Evolutionary conservation across 2,888 invertebrate genomes (phyloP).

Genomic region (Temnothorax ravouxi): DNA sequence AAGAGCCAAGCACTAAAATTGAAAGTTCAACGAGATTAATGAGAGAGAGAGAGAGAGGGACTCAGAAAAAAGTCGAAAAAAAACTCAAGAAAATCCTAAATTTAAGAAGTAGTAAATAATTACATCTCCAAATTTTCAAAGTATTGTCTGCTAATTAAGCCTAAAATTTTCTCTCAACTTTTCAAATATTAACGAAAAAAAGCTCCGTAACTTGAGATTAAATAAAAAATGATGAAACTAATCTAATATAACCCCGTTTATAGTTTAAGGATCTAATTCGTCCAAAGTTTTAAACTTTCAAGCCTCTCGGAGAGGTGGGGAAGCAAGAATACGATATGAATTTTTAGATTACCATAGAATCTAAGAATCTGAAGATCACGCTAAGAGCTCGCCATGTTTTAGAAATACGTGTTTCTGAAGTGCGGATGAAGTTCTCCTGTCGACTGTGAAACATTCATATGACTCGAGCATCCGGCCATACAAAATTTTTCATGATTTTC

Average conservation of each 20-base stretch:
- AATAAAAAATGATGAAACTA: neutral
- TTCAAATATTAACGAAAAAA: neutral
- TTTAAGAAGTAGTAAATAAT: neutral
- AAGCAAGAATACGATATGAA: neutral
- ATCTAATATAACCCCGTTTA: neutral
- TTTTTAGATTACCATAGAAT: neutral
- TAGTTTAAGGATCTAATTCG: neutral
- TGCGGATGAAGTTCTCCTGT: neutral
- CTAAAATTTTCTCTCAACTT: neutral
- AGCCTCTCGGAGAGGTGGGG: too few species aligned
- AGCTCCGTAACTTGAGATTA: neutral
- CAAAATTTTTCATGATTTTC: slow-evolving; percentile 32
- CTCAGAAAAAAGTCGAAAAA: neutral
- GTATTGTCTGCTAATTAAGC: neutral
- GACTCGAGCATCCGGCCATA: neutral
- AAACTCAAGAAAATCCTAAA: neutral
- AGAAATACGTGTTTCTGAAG: neutral
- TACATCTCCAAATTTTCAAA: neutral
- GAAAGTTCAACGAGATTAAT: slow-evolving; percentile 2
- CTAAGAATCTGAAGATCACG: neutral
- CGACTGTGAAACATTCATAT: slow-evolving; percentile 23
- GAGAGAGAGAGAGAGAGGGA: neutral
- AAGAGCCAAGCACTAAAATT: neutral
- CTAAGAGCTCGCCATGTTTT: neutral
- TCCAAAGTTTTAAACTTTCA: slow-evolving; percentile 29